Evolutionary conservation across 2,113 vertebrate species (phyloP).

Genomic region (Petromus typicus): DNA sequence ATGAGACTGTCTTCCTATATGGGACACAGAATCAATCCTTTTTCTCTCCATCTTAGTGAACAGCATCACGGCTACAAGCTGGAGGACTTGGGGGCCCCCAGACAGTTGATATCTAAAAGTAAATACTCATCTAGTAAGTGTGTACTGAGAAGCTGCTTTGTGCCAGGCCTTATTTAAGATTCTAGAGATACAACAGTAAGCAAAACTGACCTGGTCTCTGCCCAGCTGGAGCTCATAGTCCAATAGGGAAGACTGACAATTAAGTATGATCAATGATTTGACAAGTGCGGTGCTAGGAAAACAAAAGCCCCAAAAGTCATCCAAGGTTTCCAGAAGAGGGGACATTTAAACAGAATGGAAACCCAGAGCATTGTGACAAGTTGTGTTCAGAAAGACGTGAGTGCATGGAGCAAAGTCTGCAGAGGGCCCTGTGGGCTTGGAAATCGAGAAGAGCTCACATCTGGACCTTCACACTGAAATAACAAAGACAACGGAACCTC

Average conservation of each 20-base stretch:
- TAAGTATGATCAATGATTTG: neutral
- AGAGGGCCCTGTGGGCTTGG: neutral
- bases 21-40: neutral
- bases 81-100: neutral
- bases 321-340: neutral
- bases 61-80: neutral
- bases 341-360: neutral
- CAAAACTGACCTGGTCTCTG: neutral
- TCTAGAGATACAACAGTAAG: neutral
- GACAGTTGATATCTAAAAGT: slow-evolving; percentile 32
- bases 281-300: neutral
- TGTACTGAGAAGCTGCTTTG: neutral
- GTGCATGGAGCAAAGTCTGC: neutral
- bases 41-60: neutral
- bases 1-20: neutral
- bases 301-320: neutral
- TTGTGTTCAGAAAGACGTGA: neutral
- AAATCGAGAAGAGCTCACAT: accelerated
- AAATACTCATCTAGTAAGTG: neutral
- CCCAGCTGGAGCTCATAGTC: neutral
- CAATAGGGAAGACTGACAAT: neutral
- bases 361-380: neutral
- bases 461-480: neutral
- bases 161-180: neutral
- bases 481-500: neutral